Percentiles rank a stretch among this genome's conserved stretches.
These are phyloP conservation scores for Diglossa cyanea DNA, from an alignment of 2,797 vertebrate species.

Conservation along the genomic window DNA sequence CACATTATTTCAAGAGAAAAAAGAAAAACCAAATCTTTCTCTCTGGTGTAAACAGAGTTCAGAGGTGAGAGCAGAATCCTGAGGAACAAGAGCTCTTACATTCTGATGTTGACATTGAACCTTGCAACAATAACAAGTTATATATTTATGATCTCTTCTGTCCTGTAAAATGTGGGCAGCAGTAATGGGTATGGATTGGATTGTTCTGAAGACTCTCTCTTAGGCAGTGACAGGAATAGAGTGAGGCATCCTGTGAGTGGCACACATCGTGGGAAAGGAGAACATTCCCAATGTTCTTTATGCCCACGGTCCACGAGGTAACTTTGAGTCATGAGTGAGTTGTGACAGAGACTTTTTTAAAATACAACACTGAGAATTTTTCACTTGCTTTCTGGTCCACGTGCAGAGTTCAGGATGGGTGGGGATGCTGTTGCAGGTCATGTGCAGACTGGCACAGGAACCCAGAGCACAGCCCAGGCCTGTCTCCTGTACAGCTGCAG, in stretches of 20 bases:
- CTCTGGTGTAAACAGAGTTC: neutral
- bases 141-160: neutral
- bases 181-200: neutral
- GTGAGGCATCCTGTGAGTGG: neutral
- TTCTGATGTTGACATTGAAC: neutral
- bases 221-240: neutral
- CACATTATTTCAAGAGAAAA: neutral
- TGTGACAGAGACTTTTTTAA: neutral
- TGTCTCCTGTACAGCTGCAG: neutral
- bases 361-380: neutral
- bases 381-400: neutral
- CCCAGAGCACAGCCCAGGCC: neutral
- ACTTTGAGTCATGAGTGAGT: neutral
- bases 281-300: neutral
- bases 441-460: neutral
- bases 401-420: neutral
- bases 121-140: neutral
- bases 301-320: neutral
- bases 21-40: neutral
- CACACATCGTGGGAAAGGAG: accelerated
- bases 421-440: neutral
- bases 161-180: neutral
- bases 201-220: neutral
- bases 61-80: neutral
- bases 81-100: neutral